Evolutionary conservation across 2,888 invertebrate genomes (phyloP), one percentile per base, ranked within the genome.

Genomic region (Tipula unca): DNA sequence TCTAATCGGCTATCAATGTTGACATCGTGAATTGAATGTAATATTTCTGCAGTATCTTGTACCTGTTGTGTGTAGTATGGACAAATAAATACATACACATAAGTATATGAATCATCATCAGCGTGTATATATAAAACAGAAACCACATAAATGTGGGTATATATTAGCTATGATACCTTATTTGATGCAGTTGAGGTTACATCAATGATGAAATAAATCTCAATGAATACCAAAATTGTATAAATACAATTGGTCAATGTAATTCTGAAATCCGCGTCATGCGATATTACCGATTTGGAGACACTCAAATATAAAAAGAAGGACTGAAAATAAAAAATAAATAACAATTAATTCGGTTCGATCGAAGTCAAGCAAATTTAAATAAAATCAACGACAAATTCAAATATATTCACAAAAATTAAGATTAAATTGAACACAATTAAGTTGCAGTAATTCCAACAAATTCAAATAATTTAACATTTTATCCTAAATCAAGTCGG

Each of bases 1-100:
- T 85, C 85, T 20, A 85, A 25, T 42, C 85, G 85, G 14, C 39
- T 39, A 85, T 85, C 85, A 17, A 85, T 39, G 8, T 85, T 25
- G 6, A 39, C 42, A 29, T 39, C 25, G 13, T 29, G 20, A 29
- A 85, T 39, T 25, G 39, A 39, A 85, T 85, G 85, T 39, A 85
- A 25, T 13, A 39, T 20, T 39, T 85, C 25, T 10, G 39, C 42
- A 20, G 85, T 85, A 4, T 85, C 20, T 39, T 85, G 39, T 25
- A 39, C 85, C 85, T 85, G 1, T 13, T 10, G 8, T 32, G 32
- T 17, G 13, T 48, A 48, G 3, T n/a, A n/a, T n/a, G 48, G 39
- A 2, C 13, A 39, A 39, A 39, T 13, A 10, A 39, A 10, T 48
- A n/a, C 8, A n/a, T 39, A 13, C 6, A 69, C 8, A 25, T 32